Conservation (phyloP, 2,113 vertebrate genomes). For the Progne subis region DNA sequence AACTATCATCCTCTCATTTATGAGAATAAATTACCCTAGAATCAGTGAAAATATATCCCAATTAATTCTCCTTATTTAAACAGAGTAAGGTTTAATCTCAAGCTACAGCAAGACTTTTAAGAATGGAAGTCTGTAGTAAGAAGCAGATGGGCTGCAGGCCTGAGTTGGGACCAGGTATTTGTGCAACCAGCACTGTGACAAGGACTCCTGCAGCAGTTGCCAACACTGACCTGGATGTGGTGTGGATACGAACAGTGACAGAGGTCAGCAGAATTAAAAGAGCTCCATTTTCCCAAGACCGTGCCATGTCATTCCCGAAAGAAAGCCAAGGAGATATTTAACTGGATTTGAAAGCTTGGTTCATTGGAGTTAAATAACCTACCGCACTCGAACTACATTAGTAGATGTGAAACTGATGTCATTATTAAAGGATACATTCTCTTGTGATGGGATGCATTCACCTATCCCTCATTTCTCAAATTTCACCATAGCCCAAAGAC, state of each 20-base stretch:
- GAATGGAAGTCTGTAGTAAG: neutral
- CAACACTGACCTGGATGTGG: neutral
- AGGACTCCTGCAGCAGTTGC: neutral
- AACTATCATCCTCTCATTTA: neutral
- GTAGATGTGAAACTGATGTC: constrained; percentile 12
- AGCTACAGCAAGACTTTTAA: neutral
- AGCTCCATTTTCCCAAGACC: neutral
- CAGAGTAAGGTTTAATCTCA: neutral
- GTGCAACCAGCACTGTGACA: neutral
- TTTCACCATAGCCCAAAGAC: neutral
- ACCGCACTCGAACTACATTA: neutral
- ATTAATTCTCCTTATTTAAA: constrained; percentile 27
- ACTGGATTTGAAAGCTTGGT: constrained; percentile 31
- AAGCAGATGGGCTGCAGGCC: neutral
- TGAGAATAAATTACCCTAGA: constrained; percentile 11
- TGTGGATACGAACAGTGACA: neutral
- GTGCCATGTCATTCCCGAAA: neutral
- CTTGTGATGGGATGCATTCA: neutral
- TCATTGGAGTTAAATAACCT: constrained; percentile 11
- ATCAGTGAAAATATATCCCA: neutral
- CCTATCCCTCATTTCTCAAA: neutral
- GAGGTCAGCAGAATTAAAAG: neutral
- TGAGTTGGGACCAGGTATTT: neutral
- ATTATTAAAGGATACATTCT: neutral
- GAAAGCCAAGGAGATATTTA: neutral